Evolutionary conservation across 2,797 vertebrate species (phyloP).

Genomic region (Melanogrammus aeglefinus): DNA sequence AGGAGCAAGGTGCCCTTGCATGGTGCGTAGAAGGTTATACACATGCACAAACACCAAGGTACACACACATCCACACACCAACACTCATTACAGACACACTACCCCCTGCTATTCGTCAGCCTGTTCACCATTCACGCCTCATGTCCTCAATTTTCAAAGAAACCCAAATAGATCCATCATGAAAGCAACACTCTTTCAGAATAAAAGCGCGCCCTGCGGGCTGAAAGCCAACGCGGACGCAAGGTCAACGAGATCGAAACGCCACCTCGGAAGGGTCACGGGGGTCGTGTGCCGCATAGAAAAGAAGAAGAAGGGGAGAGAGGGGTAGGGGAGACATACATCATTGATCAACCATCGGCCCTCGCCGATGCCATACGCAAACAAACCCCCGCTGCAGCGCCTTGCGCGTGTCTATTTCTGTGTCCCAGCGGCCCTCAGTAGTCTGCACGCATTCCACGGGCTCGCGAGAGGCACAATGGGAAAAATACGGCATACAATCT

Average conservation of each 20-base stretch:
- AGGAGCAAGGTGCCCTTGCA: neutral
- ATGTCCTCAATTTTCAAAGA: conserved; percentile 36
- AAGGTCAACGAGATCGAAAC: conserved; percentile 42
- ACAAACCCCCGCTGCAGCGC: conserved; percentile 1
- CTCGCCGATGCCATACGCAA: conserved; percentile 28
- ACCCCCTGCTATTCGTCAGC: conserved; percentile 22
- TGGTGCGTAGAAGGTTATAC: neutral
- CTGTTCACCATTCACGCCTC: neutral
- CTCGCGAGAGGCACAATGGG: too few species aligned
- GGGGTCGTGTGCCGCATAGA: conserved; percentile 41
- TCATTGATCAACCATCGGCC: conserved; percentile 51
- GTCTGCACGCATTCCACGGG: conserved; percentile 3
- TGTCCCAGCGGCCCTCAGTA: conserved; percentile 27
- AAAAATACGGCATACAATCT: too few species aligned
- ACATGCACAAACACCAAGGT: too few species aligned
- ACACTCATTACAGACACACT: neutral
- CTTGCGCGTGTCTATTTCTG: conserved; percentile 29
- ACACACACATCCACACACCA: neutral
- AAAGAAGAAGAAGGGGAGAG: neutral
- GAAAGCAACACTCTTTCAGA: conserved; percentile 51
- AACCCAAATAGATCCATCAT: conserved; percentile 42
- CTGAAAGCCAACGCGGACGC: conserved; percentile 46
- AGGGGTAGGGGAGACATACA: conserved; percentile 42
- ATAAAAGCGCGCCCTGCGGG: conserved; percentile 20
- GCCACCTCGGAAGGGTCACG: conserved; percentile 42